A percentile compares a stretch with the other conserved stretches of the same genome.
These are phyloP conservation scores for Echinops telfairi DNA, from an alignment of 2,113 vertebrate species.

Conservation along the genomic window DNA sequence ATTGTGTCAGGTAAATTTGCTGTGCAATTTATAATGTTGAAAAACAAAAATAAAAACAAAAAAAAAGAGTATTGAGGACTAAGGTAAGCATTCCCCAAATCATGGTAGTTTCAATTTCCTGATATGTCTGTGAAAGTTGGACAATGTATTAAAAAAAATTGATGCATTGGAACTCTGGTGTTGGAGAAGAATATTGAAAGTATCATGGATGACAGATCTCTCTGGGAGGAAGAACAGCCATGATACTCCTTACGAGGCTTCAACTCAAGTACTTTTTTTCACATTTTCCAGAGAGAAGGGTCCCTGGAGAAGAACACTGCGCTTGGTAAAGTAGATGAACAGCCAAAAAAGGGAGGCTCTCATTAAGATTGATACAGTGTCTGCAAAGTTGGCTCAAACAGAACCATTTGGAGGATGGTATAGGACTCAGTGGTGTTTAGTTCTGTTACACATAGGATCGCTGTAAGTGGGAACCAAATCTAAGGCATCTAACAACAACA, in stretches of 20 bases:
- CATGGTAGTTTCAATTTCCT: background rate
- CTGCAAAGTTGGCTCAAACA: no score
- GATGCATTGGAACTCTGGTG: background rate
- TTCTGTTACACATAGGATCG: background rate
- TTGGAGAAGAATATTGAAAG: background rate
- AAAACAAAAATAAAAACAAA: background rate
- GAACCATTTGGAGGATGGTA: background rate
- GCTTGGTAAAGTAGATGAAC: background rate
- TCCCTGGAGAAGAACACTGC: background rate
- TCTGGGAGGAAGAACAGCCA: background rate
- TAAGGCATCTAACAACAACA: background rate
- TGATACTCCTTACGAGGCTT: background rate
- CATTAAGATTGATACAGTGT: background rate
- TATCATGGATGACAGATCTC: background rate
- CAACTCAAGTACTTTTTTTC: background rate
- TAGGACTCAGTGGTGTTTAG: background rate
- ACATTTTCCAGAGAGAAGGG: background rate
- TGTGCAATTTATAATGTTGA: background rate
- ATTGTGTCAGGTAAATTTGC: background rate
- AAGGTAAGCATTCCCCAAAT: background rate
- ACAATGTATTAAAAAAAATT: background rate
- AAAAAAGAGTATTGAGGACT: background rate
- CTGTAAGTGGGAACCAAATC: background rate
- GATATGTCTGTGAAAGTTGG: background rate
- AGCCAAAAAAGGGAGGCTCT: background rate